Evolutionary conservation across 2,113 vertebrate genomes (phyloP).

Genomic region (Malurus elegans): DNA sequence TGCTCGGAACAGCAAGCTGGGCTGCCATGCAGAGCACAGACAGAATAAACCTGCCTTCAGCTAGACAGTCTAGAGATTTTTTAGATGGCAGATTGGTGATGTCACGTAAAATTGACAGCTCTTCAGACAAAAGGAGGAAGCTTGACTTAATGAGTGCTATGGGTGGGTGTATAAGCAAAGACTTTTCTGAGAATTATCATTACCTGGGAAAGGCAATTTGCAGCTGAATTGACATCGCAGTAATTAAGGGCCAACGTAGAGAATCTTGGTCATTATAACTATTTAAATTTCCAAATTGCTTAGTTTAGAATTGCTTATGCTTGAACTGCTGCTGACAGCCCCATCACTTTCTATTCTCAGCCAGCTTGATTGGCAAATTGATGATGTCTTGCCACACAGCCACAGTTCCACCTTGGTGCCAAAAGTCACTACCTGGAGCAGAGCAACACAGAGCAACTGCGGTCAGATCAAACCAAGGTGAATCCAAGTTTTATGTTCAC

Average conservation of each 20-base stretch:
- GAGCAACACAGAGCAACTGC: rapidly evolving
- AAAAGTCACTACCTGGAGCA: neutral
- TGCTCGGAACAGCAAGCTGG: neutral
- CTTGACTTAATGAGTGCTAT: conserved; percentile 61
- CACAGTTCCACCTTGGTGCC: neutral
- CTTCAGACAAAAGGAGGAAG: conserved; percentile 50
- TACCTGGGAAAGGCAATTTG: conserved; percentile 62
- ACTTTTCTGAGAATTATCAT: conserved; percentile 49
- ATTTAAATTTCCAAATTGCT: conserved; percentile 64
- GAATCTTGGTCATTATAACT: conserved; percentile 62
- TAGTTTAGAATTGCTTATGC: conserved; percentile 61
- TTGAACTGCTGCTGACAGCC: conserved; percentile 57
- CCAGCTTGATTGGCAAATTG: conserved; percentile 41
- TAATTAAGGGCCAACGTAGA: conserved; percentile 59
- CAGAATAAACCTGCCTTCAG: neutral
- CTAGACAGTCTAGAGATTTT: neutral
- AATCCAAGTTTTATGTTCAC: neutral
- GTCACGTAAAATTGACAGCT: conserved; percentile 57
- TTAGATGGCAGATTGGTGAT: conserved; percentile 50
- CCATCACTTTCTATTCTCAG: conserved; percentile 56
- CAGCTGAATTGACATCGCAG: conserved; percentile 58
- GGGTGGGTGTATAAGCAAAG: conserved; percentile 62
- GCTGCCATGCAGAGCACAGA: neutral
- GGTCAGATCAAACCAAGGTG: neutral
- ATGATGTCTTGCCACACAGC: neutral